Evolutionary conservation across 2,797 vertebrate genomes (phyloP).

Genomic region (Rhynchonycteris naso): DNA sequence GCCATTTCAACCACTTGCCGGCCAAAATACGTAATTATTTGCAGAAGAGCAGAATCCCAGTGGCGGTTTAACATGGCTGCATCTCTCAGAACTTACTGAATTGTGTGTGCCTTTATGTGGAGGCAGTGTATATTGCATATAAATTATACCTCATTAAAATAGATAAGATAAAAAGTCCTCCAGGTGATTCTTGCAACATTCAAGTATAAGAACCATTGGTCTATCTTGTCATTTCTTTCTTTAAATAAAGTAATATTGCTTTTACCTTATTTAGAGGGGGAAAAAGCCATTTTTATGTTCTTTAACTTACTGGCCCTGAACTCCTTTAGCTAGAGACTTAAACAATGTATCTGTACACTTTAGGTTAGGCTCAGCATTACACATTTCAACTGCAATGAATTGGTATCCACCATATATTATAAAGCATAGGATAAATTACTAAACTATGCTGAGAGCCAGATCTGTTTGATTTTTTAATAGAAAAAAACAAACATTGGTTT

Average conservation of each 20-base stretch:
- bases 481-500: neutral
- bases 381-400: neutral
- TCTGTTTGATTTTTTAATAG: neutral
- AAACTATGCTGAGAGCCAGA: neutral
- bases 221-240: neutral
- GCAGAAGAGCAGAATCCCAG: neutral
- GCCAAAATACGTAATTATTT: neutral
- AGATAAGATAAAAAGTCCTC: neutral
- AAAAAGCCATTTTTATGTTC: constrained; percentile 17
- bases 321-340: neutral
- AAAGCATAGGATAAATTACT: neutral
- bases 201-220: neutral
- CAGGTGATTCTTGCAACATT: neutral
- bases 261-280: constrained; percentile 7
- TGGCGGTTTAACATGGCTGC: neutral
- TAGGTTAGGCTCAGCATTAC: neutral
- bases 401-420: neutral
- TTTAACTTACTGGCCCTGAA: neutral
- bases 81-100: neutral
- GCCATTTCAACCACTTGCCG: neutral
- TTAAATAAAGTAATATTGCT: neutral
- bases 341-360: neutral
- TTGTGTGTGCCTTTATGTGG: neutral
- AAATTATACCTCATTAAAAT: neutral
- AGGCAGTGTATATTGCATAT: neutral